Conservation (phyloP, 2,113 vertebrate genomes). For the Chauna torquata region DNA sequence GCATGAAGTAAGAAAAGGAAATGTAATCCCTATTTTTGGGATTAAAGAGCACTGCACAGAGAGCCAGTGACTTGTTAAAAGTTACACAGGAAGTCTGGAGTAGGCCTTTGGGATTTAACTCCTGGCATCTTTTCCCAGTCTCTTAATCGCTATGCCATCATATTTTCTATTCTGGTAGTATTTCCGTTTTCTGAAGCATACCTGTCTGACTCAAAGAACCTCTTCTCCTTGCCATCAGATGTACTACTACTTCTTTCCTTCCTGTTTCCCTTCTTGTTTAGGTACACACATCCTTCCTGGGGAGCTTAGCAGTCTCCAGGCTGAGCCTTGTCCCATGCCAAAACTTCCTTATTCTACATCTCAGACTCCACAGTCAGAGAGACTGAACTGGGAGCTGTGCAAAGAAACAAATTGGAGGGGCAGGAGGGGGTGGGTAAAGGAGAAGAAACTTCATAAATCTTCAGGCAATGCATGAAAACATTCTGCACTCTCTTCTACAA, state of each 20-base stretch:
- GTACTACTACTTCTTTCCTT: constrained; percentile 50
- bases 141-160: neutral
- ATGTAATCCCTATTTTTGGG: constrained; percentile 5
- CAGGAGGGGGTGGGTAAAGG: no score
- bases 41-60: neutral
- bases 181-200: constrained; percentile 2
- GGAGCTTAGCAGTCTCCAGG: constrained; percentile 33
- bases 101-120: constrained; percentile 7
- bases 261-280: constrained; percentile 55
- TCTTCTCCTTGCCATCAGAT: constrained; percentile 5
- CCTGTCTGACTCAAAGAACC: constrained; percentile 5
- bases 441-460: neutral
- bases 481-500: neutral
- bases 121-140: neutral
- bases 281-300: constrained; percentile 58
- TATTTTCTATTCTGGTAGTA: neutral
- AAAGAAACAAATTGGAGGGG: neutral
- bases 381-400: neutral
- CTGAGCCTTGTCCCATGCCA: neutral
- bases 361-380: neutral
- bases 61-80: neutral
- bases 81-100: constrained; percentile 38
- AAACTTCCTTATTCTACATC: neutral
- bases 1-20: constrained; percentile 6
- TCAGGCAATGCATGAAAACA: neutral